Conservation (phyloP, 2,113 vertebrate genomes). For the Megaptera novaeangliae region DNA sequence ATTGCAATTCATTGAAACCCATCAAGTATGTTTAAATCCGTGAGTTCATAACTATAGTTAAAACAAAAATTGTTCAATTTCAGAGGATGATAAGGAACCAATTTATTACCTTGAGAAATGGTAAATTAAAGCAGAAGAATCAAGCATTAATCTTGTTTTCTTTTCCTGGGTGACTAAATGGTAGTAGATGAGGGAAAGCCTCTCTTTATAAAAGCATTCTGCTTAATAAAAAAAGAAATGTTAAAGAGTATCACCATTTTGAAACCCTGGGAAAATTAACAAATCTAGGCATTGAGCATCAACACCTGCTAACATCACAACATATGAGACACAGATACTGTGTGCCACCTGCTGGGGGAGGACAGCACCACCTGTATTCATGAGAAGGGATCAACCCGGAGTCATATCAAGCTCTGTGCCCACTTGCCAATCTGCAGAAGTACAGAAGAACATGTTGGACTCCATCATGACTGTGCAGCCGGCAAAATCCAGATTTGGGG, state of each 20-base stretch:
- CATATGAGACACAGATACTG: not conserved
- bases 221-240: not conserved
- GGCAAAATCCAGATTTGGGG: not conserved
- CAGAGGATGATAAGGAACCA: not conserved
- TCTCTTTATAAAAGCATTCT: slow-evolving; percentile 2
- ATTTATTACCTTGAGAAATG: not conserved
- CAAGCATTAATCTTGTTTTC: not conserved
- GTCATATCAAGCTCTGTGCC: not conserved
- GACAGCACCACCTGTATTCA: not conserved
- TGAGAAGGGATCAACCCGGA: not conserved
- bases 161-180: not conserved
- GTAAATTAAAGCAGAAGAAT: not conserved
- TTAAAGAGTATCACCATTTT: not conserved
- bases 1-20: not conserved
- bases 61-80: not conserved
- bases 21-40: not conserved
- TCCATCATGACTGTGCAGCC: not conserved
- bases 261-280: not conserved
- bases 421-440: not conserved
- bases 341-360: not conserved
- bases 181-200: not conserved
- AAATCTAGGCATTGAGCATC: not conserved
- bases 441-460: not conserved
- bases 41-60: not conserved
- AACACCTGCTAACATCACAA: not conserved